Conservation (phyloP, 2,113 vertebrate species). For the Atractosteus spatula region DNA sequence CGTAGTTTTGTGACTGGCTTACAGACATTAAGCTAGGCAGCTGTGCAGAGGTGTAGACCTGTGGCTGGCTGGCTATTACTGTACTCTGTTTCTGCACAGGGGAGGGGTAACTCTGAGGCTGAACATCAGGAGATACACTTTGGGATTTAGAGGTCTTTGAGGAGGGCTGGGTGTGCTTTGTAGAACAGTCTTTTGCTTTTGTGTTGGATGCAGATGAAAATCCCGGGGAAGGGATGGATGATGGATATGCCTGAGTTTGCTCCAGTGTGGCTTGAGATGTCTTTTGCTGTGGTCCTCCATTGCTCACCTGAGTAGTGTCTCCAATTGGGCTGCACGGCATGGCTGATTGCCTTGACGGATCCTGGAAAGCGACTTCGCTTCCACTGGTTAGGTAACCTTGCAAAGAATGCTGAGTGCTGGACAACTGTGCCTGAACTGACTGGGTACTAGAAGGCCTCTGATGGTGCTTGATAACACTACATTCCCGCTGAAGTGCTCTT, state of each 20-base stretch:
- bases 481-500: conserved; percentile 98
- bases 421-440: conserved; percentile 79
- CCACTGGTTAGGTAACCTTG: conserved; percentile 80
- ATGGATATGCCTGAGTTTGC: conserved; percentile 78
- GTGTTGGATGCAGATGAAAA: conserved; percentile 72
- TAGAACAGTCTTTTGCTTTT: conserved; percentile 79
- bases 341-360: conserved; percentile 77
- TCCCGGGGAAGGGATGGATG: conserved; percentile 72
- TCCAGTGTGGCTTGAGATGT: conserved; percentile 73
- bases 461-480: conserved; percentile 99
- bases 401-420: conserved; percentile 87
- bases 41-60: conserved; percentile 83
- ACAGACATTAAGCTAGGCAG: conserved; percentile 83
- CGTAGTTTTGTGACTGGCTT: conserved; percentile 84
- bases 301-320: conserved; percentile 83
- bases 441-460: conserved; percentile 97
- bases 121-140: conserved; percentile 69
- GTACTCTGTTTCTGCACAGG: conserved; percentile 85
- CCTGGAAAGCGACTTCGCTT: conserved; percentile 80
- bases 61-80: conserved; percentile 86
- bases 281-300: conserved; percentile 78
- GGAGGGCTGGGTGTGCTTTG: conserved; percentile 72
- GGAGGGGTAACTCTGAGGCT: conserved; percentile 84
- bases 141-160: conserved; percentile 75
- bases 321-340: conserved; percentile 79